Conservation (phyloP, 2,797 vertebrate species). For the Mastacembelus armatus region DNA sequence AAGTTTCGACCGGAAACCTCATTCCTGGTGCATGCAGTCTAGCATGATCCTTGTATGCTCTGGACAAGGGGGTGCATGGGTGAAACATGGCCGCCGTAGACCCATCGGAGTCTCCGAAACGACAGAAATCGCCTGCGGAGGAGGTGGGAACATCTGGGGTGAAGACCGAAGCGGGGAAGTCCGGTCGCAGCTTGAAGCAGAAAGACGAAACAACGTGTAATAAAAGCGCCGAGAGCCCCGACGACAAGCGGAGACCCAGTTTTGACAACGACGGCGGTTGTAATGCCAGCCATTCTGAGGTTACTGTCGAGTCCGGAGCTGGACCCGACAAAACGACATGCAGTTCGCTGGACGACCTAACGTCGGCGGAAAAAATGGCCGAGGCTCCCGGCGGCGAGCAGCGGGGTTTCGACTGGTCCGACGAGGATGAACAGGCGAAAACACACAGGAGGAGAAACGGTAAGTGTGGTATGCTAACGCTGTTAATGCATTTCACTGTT, state of each 20-base stretch:
- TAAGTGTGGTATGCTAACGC: constrained; percentile 73
- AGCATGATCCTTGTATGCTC: constrained; percentile 57
- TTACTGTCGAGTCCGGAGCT: constrained; percentile 56
- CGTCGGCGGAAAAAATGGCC: constrained; percentile 57
- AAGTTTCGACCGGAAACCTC: constrained; percentile 51
- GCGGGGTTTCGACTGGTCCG: constrained; percentile 66
- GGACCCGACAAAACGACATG: constrained; percentile 65
- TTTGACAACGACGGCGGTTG: constrained; percentile 35
- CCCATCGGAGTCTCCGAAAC: constrained; percentile 72
- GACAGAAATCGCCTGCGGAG: constrained; percentile 59
- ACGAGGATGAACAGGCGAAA: constrained; percentile 33
- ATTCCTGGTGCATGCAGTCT: constrained; percentile 32
- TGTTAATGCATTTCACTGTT: constrained; percentile 53
- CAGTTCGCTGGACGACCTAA: constrained; percentile 54
- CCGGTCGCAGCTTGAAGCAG: constrained; percentile 4
- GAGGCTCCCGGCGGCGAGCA: constrained; percentile 48
- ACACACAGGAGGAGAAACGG: constrained; percentile 28
- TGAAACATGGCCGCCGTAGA: constrained; percentile 85
- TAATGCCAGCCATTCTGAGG: constrained; percentile 61
- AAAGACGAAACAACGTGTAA: constrained; percentile 4
- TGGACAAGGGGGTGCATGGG: constrained; percentile 77
- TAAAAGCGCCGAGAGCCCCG: constrained; percentile 14
- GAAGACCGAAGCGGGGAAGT: constrained; percentile 23
- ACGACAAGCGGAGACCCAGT: constrained; percentile 16
- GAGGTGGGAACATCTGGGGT: constrained; percentile 59